Evolutionary conservation across 2,888 invertebrate species (phyloP).

Genomic region (Notodonta dromedarius): DNA sequence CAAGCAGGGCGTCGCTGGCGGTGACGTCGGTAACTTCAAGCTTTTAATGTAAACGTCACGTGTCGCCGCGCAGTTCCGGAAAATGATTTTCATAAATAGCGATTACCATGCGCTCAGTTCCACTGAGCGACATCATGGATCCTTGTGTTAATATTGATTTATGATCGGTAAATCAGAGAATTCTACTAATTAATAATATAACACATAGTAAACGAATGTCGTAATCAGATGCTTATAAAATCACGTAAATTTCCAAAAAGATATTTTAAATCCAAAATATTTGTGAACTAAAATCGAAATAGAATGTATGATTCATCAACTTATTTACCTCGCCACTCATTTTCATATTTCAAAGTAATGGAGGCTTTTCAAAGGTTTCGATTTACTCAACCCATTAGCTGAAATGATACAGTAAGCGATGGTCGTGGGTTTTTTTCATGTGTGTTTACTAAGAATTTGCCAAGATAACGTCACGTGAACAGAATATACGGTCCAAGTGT

Average conservation of each 20-base stretch:
- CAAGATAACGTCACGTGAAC: too few species aligned
- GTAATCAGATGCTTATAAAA: too few species aligned
- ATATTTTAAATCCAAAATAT: too few species aligned
- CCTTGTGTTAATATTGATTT: background rate
- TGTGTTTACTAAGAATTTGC: slow-evolving; percentile 8
- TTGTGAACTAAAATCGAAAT: too few species aligned
- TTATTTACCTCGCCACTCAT: too few species aligned
- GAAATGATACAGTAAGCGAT: background rate
- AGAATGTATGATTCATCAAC: too few species aligned
- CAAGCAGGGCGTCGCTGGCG: slow-evolving; percentile 8
- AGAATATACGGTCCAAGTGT: too few species aligned
- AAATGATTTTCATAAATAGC: slow-evolving; percentile 24
- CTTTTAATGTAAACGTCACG: slow-evolving; percentile 19
- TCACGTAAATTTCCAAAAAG: too few species aligned
- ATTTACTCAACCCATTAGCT: slow-evolving; percentile 3
- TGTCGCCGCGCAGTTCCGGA: slow-evolving; percentile 20
- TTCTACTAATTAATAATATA: background rate
- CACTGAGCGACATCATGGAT: background rate
- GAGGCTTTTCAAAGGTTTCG: background rate
- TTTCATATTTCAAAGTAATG: background rate
- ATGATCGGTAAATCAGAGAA: background rate
- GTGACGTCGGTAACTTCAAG: slow-evolving; percentile 15
- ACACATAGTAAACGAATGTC: too few species aligned
- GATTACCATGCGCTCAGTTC: background rate
- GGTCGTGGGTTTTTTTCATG: slow-evolving; percentile 2